Conservation (phyloP, 2,888 invertebrate genomes). For the Trachelus troglodyta region DNA sequence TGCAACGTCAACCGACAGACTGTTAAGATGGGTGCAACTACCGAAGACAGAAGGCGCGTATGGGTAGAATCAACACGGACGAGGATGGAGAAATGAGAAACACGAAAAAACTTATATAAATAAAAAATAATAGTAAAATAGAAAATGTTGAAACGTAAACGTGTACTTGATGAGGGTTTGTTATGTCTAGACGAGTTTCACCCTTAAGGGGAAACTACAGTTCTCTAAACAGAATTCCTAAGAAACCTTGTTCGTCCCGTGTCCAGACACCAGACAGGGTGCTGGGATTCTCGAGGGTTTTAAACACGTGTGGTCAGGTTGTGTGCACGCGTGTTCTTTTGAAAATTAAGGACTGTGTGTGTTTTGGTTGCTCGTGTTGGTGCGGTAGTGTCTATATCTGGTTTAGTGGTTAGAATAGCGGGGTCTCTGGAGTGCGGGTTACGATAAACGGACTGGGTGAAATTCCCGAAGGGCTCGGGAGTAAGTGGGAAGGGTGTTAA, state of each 20-base stretch:
- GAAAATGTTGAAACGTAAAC: not conserved
- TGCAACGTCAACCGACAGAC: not conserved
- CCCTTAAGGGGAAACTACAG: not conserved
- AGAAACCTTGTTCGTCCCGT: not conserved
- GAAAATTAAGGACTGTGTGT: not conserved
- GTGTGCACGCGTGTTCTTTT: not conserved
- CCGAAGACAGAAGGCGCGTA: not conserved
- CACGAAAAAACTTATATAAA: not conserved
- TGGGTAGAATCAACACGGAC: not conserved
- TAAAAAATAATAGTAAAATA: not conserved
- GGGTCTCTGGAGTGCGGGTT: not conserved
- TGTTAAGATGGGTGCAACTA: not conserved
- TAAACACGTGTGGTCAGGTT: not conserved
- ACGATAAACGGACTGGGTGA: not conserved
- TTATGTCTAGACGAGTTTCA: conserved; percentile 1
- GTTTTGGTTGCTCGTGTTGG: not conserved
- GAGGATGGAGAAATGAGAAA: not conserved
- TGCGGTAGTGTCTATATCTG: not conserved
- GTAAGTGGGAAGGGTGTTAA: not conserved
- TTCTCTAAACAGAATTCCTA: not conserved
- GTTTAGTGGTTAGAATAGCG: not conserved
- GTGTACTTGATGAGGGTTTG: conserved; percentile 1
- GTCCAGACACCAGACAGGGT: not conserved
- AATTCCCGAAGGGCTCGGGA: not conserved
- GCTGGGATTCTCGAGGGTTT: not conserved